These are phyloP conservation scores for Nyctibius grandis DNA, from an alignment of 2,797 vertebrate species.

Conservation along the genomic window DNA sequence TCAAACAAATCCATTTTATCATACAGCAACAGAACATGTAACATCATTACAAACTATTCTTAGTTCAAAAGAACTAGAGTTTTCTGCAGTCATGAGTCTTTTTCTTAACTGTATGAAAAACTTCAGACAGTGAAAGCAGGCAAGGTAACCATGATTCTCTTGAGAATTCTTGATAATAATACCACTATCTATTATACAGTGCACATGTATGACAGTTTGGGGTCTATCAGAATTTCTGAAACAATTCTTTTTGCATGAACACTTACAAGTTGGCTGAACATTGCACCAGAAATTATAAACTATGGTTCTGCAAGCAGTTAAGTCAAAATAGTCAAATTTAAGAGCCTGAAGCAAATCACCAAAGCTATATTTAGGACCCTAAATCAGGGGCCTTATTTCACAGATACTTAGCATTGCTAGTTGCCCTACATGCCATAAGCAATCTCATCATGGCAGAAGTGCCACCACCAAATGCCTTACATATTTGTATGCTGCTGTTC, in stretches of 20 bases:
- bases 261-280: not conserved
- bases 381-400: slow-evolving; percentile 39
- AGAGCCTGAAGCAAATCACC: slow-evolving; percentile 52
- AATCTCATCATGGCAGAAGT: slow-evolving; percentile 43
- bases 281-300: slow-evolving; percentile 1
- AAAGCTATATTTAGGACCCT: slow-evolving; percentile 49
- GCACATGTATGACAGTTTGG: slow-evolving; percentile 29
- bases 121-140: slow-evolving; percentile 21
- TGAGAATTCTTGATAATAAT: slow-evolving; percentile 16
- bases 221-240: slow-evolving; percentile 40
- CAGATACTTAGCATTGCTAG: slow-evolving; percentile 1
- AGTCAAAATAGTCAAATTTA: slow-evolving; percentile 34
- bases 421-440: slow-evolving; percentile 42
- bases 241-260: slow-evolving; percentile 14
- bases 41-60: not conserved
- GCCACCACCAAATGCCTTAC: not conserved
- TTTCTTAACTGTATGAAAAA: slow-evolving; percentile 50
- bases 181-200: not conserved
- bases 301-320: not conserved
- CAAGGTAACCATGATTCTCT: slow-evolving; percentile 7
- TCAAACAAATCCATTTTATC: slow-evolving; percentile 4
- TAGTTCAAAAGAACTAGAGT: not conserved
- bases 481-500: not conserved
- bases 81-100: slow-evolving; percentile 1
- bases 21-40: not conserved